Evolutionary conservation across 2,797 vertebrate species (phyloP).

Genomic region (Chaenodraco wilsoni): DNA sequence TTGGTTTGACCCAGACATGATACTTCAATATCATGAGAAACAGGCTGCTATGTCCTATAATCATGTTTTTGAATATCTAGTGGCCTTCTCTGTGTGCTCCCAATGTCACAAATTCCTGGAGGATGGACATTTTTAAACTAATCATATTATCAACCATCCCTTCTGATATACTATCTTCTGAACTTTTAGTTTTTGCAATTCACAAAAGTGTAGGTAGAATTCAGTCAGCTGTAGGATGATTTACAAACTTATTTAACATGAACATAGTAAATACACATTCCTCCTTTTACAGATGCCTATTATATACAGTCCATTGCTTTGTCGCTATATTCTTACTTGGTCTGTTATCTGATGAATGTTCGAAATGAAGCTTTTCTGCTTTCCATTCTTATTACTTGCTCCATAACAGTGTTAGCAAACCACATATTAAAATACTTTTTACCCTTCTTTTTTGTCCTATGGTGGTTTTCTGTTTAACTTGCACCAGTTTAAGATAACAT

Average conservation of each 20-base stretch:
- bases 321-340: not conserved
- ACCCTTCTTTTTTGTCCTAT: not conserved
- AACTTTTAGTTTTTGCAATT: not conserved
- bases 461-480: not conserved
- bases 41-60: not conserved
- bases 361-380: no score
- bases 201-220: not conserved
- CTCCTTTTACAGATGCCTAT: not conserved
- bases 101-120: not conserved
- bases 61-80: no score
- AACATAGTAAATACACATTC: not conserved
- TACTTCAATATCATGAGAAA: not conserved
- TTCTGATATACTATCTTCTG: not conserved
- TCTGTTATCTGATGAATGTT: not conserved
- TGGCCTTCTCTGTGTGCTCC: not conserved
- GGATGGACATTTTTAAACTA: not conserved
- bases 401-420: not conserved
- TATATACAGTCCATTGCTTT: not conserved
- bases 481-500: no score
- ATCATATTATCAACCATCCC: not conserved
- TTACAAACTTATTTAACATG: not conserved
- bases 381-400: not conserved
- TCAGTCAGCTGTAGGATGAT: not conserved
- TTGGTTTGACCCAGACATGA: not conserved
- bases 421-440: not conserved